These are phyloP conservation scores for Patella pellucida DNA, from an alignment of 2,888 invertebrate species.

Conservation along the genomic window DNA sequence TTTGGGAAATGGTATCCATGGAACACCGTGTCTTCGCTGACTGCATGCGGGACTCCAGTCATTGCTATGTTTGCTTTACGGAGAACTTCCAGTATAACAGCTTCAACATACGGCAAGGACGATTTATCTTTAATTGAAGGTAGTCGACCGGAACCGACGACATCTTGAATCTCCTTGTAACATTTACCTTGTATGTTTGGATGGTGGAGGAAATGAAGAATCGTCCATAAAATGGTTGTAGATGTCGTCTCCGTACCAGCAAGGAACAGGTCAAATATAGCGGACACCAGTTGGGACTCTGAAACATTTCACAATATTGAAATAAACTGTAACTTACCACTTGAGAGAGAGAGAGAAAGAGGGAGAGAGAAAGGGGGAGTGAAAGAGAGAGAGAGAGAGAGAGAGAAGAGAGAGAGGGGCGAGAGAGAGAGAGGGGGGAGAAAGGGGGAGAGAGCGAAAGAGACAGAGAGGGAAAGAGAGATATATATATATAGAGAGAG, in stretches of 20 bases:
- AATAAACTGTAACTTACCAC: no score
- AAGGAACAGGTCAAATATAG: constrained; percentile 45
- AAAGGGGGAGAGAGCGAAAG: no score
- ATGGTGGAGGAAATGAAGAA: constrained; percentile 84
- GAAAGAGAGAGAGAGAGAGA: no score
- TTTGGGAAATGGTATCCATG: constrained; percentile 60
- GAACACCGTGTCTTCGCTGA: constrained; percentile 45
- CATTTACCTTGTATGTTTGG: constrained; percentile 74
- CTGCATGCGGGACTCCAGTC: constrained; percentile 44
- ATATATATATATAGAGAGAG: no score
- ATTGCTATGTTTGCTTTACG: constrained; percentile 51
- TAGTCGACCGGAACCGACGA: constrained; percentile 61
- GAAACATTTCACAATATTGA: not conserved
- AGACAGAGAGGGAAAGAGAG: no score
- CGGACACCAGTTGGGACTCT: constrained; percentile 36
- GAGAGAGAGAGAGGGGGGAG: no score
- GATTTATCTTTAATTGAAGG: constrained; percentile 43
- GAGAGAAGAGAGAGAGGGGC: no score
- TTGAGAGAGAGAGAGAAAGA: no score
- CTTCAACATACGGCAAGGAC: constrained; percentile 50
- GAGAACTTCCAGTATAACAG: constrained; percentile 56
- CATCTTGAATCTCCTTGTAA: constrained; percentile 45
- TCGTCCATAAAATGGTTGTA: constrained; percentile 87
- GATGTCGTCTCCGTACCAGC: constrained; percentile 79
- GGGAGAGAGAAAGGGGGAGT: no score